These are phyloP conservation scores for Pachymerium ferrugineum DNA, from an alignment of 2,888 invertebrate genomes.

Conservation along the genomic window DNA sequence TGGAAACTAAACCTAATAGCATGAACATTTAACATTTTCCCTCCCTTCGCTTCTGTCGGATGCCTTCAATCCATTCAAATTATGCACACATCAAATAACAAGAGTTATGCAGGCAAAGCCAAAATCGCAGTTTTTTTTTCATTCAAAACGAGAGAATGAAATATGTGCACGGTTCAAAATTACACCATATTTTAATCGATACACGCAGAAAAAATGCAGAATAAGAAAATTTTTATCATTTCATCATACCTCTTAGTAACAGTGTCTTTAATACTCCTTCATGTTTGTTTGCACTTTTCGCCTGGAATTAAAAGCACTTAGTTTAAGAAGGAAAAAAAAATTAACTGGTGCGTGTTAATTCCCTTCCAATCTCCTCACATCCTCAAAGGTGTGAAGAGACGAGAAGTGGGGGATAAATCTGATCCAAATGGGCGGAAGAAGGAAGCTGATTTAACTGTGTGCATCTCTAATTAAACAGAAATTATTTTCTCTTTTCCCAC, in stretches of 20 bases:
- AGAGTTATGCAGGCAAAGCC: conserved; percentile 22
- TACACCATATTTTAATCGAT: conserved; percentile 6
- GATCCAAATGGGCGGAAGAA: conserved; percentile 27
- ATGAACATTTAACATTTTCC: conserved; percentile 27
- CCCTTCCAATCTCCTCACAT: background rate
- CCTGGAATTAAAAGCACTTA: background rate
- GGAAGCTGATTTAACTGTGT: conserved; percentile 24
- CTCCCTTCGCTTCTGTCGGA: conserved; percentile 12
- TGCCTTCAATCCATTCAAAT: conserved; percentile 27
- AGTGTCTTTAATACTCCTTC: background rate
- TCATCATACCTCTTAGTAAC: background rate
- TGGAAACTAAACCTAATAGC: conserved; percentile 22
- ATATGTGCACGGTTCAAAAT: conserved; percentile 9
- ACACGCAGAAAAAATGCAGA: too few species aligned
- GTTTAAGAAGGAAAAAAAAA: background rate
- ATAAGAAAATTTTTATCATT: background rate
- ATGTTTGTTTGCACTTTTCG: background rate
- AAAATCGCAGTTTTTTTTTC: conserved; percentile 12
- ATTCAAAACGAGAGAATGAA: conserved; percentile 12
- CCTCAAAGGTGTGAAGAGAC: conserved; percentile 12
- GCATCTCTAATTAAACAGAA: conserved; percentile 27
- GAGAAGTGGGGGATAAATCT: conserved; percentile 23
- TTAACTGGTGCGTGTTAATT: background rate
- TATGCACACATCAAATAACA: conserved; percentile 25
- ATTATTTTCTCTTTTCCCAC: conserved; percentile 27